A percentile compares a stretch with the other conserved stretches of the same genome.
Evolutionary conservation across 1,140 invertebrate species (phyloP).

Genomic region (Phortica variegata): DNA sequence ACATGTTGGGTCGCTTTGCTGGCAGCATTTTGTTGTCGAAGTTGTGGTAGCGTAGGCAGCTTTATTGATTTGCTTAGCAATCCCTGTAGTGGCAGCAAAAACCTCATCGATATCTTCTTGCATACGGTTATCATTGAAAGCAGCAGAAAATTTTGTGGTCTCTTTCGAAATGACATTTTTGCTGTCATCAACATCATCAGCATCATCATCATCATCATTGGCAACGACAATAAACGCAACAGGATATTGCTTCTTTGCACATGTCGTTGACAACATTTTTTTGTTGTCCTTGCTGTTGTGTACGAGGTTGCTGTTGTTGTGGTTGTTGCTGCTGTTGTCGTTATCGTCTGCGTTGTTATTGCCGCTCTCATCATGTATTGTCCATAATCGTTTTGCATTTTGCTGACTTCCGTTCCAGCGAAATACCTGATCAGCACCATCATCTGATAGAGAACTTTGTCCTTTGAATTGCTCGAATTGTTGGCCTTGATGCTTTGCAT

Average conservation of each 20-base stretch:
- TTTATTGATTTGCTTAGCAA: conserved; percentile 9
- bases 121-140: conserved; percentile 13
- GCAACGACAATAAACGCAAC: conserved; percentile 17
- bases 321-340: conserved; percentile 19
- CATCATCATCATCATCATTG: conserved; percentile 14
- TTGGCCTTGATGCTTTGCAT: conserved; percentile 32
- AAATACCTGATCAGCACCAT: neutral
- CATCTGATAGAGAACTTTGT: neutral
- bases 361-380: conserved; percentile 24
- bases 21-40: conserved; percentile 4
- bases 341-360: conserved; percentile 10
- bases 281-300: conserved; percentile 9
- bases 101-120: conserved; percentile 12
- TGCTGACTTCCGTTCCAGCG: conserved; percentile 27
- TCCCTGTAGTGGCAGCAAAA: conserved; percentile 31
- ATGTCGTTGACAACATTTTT: conserved; percentile 14
- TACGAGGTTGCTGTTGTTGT: conserved; percentile 5
- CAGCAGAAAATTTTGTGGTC: neutral
- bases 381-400: conserved; percentile 31
- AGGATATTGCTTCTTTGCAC: conserved; percentile 29
- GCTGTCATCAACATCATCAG: conserved; percentile 8
- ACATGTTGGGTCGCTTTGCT: neutral
- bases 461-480: neutral
- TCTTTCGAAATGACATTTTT: too few relatives aligned
- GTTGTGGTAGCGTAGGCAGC: too few relatives aligned